Evolutionary conservation across 2,888 invertebrate species (phyloP).

Genomic region (Lithophane semibrunnea): DNA sequence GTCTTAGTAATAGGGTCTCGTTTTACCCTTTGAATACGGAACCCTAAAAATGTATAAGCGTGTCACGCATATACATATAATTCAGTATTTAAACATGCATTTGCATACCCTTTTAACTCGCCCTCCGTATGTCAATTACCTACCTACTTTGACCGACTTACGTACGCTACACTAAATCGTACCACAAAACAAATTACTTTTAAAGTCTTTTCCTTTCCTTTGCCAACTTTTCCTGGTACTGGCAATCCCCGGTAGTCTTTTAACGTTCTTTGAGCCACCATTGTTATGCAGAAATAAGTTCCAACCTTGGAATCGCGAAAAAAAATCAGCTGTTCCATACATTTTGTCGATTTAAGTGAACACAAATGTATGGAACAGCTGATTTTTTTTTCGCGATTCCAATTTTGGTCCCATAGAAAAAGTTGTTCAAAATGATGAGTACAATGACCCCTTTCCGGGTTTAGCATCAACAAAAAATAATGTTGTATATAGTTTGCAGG

Average conservation of each 20-base stretch:
- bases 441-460: no score
- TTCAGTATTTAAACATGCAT: constrained; percentile 15
- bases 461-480: no score
- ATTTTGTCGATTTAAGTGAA: no score
- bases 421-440: no score
- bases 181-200: constrained; percentile 28
- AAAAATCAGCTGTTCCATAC: no score
- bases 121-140: constrained; percentile 33
- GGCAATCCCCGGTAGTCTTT: constrained; percentile 3
- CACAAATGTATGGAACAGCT: no score
- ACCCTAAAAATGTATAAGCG: neutral
- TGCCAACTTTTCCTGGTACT: neutral
- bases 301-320: neutral
- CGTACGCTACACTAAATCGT: constrained; percentile 17
- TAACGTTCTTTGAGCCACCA: neutral
- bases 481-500: neutral
- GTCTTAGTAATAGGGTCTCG: no score
- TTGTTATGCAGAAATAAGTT: constrained; percentile 20
- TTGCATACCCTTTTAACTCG: constrained; percentile 29
- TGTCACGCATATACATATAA: constrained; percentile 7
- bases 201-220: constrained; percentile 25
- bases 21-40: no score
- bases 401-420: no score
- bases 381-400: no score
- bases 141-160: constrained; percentile 42